Evolutionary conservation across 2,797 vertebrate species (phyloP).

Genomic region (Acanthurus tractus): DNA sequence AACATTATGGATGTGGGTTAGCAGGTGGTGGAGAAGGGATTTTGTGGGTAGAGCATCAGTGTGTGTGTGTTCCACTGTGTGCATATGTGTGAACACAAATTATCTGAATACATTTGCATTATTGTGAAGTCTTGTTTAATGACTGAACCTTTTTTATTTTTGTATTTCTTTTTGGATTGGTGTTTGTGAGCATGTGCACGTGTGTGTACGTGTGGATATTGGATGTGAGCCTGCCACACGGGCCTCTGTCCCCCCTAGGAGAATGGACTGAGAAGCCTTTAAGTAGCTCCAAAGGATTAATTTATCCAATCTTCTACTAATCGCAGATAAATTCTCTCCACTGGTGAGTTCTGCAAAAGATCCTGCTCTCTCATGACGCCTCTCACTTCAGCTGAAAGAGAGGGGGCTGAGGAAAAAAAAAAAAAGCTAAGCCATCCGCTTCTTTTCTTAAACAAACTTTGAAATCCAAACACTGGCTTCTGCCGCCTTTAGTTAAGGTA

Average conservation of each 20-base stretch:
- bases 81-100: constrained; percentile 52
- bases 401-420: constrained; percentile 3
- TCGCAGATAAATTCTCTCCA: constrained; percentile 92
- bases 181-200: constrained; percentile 5
- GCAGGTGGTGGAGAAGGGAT: constrained; percentile 83
- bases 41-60: constrained; percentile 51
- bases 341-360: constrained; percentile 82
- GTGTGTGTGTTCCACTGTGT: constrained; percentile 41
- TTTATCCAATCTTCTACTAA: constrained; percentile 92
- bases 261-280: constrained; percentile 86
- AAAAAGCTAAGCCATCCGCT: constrained; percentile 13
- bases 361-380: constrained; percentile 49
- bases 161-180: constrained; percentile 39
- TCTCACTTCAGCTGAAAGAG: constrained; percentile 48
- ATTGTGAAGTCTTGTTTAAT: constrained; percentile 53
- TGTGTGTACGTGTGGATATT: constrained; percentile 20
- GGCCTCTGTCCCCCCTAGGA: constrained; percentile 81
- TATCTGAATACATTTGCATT: constrained; percentile 72
- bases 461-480: constrained; percentile 45
- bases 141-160: constrained; percentile 47
- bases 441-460: constrained; percentile 55
- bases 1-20: constrained; percentile 82
- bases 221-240: constrained; percentile 80
- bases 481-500: constrained; percentile 37
- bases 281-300: constrained; percentile 92